These are phyloP conservation scores for Tanypteryx hageni DNA, from an alignment of 2,888 invertebrate genomes.

Conservation along the genomic window DNA sequence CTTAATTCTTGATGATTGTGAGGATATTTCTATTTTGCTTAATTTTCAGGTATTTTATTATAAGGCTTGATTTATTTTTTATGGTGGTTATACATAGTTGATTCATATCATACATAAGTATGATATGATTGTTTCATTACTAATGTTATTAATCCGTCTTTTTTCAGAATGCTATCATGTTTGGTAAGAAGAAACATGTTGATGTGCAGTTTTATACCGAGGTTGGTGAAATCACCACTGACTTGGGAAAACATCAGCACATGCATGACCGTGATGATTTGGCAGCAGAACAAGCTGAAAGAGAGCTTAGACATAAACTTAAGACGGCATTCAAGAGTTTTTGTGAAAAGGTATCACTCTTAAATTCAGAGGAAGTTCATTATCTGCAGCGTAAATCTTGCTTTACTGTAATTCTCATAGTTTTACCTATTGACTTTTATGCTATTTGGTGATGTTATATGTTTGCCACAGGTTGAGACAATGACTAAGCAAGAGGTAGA, in stretches of 20 bases:
- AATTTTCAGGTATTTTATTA: conserved; percentile 26
- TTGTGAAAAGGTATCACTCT: conserved; percentile 88
- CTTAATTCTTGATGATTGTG: not conserved
- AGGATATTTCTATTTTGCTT: not conserved
- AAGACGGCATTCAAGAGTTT: conserved; percentile 99
- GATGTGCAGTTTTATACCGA: conserved; percentile 99
- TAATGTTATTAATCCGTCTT: conserved; percentile 26
- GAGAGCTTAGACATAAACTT: conserved; percentile 96
- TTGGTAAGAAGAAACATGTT: conserved; percentile 99
- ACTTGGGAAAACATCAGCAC: conserved; percentile 99
- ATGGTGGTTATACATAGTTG: not conserved
- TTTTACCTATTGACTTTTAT: not conserved
- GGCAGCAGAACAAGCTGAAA: conserved; percentile 98
- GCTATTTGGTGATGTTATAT: not conserved
- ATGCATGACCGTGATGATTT: conserved; percentile 99
- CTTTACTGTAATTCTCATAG: not conserved
- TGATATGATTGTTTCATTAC: not conserved
- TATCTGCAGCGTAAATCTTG: not conserved
- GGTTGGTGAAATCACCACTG: conserved; percentile 99
- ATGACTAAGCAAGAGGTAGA: conserved; percentile 98
- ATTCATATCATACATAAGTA: too few relatives aligned
- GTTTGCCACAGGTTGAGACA: conserved; percentile 81
- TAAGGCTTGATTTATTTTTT: not conserved
- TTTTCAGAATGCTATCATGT: conserved; percentile 96
- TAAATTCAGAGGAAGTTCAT: not conserved